Evolutionary conservation across 2,113 vertebrate species (phyloP), one percentile per base, ranked within the genome.

Genomic region (Ceyx cyanopectus): DNA sequence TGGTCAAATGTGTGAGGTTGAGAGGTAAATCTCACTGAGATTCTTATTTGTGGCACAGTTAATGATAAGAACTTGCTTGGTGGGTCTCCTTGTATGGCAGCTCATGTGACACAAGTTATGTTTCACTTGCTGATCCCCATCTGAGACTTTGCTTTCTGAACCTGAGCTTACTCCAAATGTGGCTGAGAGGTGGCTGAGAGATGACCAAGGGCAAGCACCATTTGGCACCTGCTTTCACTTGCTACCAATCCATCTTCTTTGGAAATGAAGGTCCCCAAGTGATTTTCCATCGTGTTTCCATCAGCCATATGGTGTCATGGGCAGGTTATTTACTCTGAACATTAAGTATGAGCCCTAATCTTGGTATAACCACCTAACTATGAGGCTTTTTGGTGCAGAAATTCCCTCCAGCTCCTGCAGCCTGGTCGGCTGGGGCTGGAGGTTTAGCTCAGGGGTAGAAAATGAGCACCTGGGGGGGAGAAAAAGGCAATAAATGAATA

Each of bases 261-360:
- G 79, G 69, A 79, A 74, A 82, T 20, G 7, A 26, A 86, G 26
- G 24, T 72, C 23, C 12, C 40, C 54, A 1, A 18, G 16, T 54
- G 60, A 32, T 68, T 68, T 85, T 74, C 21, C 12, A 4, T 15
- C 56, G 20, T 81, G 34, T 16, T 16, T 45, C 6, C 27, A 18
- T 46, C 30, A 56, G 48, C 14, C 5, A 27, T 6, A 21, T 2
- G 2, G 4, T 54, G 29, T 37, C 0, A 1, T 15, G 34, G 37
- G 41, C 5, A 58, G 29, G 7, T 8, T 74, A 76, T 69, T 80
- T 85, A 14, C n/a, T 70, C 10, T 63, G 45, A 83, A 82, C 93
- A 57, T 26, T 73, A 70, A 77, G 10, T 5, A 10, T 46, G 10
- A 76, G 12, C 15, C 29, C 12, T 65, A 16, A 61, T 65, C n/a